Evolutionary conservation across 2,113 vertebrate species (phyloP).

Genomic region (Crotalus viridis): DNA sequence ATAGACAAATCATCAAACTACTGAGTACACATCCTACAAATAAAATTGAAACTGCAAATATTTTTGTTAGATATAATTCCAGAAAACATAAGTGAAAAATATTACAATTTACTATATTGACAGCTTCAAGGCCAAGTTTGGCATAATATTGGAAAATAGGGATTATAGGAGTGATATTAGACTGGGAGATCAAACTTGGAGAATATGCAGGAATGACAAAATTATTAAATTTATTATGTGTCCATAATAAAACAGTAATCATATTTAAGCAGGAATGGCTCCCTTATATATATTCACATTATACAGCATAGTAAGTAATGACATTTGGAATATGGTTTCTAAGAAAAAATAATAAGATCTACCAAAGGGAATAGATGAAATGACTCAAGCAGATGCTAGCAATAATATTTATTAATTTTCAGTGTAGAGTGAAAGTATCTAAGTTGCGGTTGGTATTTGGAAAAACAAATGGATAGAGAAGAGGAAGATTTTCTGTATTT

Average conservation of each 20-base stretch:
- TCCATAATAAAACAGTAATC: not conserved
- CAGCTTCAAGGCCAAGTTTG: not conserved
- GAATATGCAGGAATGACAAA: not conserved
- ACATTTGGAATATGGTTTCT: not conserved
- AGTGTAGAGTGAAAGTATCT: not conserved
- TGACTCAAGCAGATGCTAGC: not conserved
- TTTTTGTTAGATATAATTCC: not conserved
- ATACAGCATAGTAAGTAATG: not conserved
- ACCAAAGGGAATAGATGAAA: not conserved
- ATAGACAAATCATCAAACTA: not conserved
- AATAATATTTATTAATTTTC: not conserved
- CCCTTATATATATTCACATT: not conserved
- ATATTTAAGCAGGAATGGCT: not conserved
- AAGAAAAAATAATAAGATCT: not conserved
- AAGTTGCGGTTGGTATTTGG: not conserved
- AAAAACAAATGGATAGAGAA: not conserved
- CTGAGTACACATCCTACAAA: not conserved
- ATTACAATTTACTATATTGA: not conserved
- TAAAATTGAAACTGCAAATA: not conserved
- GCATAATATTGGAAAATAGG: not conserved
- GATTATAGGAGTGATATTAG: not conserved
- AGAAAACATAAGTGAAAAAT: not conserved
- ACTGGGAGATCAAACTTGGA: not conserved
- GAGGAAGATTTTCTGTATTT: not conserved
- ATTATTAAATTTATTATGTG: not conserved